These are phyloP conservation scores for Glomeris marginata DNA, from an alignment of 2,888 invertebrate species.

Conservation along the genomic window DNA sequence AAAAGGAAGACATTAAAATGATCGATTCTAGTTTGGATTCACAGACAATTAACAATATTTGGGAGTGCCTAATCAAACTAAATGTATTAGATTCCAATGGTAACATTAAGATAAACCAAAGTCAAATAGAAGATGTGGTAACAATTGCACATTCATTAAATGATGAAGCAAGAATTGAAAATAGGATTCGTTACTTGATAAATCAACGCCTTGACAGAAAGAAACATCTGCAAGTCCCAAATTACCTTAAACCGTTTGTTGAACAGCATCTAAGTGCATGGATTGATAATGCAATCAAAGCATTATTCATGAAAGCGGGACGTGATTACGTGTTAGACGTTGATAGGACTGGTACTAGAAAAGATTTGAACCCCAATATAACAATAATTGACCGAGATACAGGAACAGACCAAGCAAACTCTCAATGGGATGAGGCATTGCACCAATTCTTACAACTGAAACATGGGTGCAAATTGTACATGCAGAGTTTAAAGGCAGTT, in stretches of 20 bases:
- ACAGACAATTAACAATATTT: too few species aligned
- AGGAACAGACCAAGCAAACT: slow-evolving; percentile 26
- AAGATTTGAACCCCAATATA: slow-evolving; percentile 17
- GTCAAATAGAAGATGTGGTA: too few species aligned
- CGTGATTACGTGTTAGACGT: slow-evolving; percentile 25
- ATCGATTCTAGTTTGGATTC: background rate
- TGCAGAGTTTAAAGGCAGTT: slow-evolving; percentile 26
- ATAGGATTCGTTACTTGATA: slow-evolving; percentile 1
- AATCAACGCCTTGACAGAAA: slow-evolving; percentile 15
- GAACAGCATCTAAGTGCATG: slow-evolving; percentile 19
- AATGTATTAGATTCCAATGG: too few species aligned
- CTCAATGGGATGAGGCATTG: slow-evolving; percentile 29
- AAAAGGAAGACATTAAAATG: slow-evolving; percentile 18
- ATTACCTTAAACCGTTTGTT: slow-evolving; percentile 21
- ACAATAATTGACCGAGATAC: slow-evolving; percentile 22
- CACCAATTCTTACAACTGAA: slow-evolving; percentile 32
- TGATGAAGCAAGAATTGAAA: too few species aligned
- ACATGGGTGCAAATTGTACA: slow-evolving; percentile 25
- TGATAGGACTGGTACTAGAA: slow-evolving; percentile 20
- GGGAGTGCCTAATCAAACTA: too few species aligned
- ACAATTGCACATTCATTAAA: too few species aligned
- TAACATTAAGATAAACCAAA: too few species aligned
- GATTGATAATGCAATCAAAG: slow-evolving; percentile 16
- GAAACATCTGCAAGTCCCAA: slow-evolving; percentile 17
- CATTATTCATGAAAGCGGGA: slow-evolving; percentile 22